Evolutionary conservation across 1,140 invertebrate genomes (phyloP).

Genomic region (Drosophila gunungcola): DNA sequence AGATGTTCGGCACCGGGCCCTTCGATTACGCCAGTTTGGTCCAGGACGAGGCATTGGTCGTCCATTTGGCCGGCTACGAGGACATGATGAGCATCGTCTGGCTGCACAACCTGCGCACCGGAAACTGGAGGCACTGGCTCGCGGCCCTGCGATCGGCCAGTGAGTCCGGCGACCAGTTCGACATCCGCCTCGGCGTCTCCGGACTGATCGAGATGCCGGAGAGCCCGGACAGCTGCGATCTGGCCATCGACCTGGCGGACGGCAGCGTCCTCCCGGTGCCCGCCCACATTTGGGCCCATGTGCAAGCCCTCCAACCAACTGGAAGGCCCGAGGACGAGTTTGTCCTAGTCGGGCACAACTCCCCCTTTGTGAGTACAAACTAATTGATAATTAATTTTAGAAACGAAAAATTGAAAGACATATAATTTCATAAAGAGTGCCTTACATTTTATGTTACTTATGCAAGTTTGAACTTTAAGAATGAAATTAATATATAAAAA

Average conservation of each 20-base stretch:
- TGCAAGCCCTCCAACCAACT: conserved; percentile 11
- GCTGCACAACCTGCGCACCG: conserved; percentile 31
- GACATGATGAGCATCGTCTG: conserved; percentile 44
- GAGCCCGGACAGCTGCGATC: conserved; percentile 27
- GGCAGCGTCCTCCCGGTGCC: conserved; percentile 28
- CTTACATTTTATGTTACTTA: too few relatives aligned
- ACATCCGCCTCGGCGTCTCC: conserved; percentile 46
- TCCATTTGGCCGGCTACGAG: conserved; percentile 2
- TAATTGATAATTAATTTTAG: background rate
- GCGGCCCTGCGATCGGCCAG: conserved; percentile 33
- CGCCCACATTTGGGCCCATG: conserved; percentile 51
- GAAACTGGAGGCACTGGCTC: conserved; percentile 51
- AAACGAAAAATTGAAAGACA: too few relatives aligned
- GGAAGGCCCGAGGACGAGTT: conserved; percentile 27
- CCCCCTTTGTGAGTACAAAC: conserved; percentile 33
- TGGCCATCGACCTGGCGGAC: conserved; percentile 15
- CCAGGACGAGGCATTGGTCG: conserved; percentile 15
- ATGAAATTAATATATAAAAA: too few relatives aligned
- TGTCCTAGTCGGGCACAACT: conserved; percentile 49
- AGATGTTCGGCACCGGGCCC: conserved; percentile 6
- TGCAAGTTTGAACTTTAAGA: too few relatives aligned
- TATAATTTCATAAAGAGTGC: too few relatives aligned
- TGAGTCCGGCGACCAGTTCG: conserved; percentile 13
- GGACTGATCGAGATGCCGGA: conserved; percentile 16
- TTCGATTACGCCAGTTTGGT: conserved; percentile 36